Base-by-base conservation (phyloP, 2,888 invertebrate species). In the Argynnis bischoffii region DNA sequence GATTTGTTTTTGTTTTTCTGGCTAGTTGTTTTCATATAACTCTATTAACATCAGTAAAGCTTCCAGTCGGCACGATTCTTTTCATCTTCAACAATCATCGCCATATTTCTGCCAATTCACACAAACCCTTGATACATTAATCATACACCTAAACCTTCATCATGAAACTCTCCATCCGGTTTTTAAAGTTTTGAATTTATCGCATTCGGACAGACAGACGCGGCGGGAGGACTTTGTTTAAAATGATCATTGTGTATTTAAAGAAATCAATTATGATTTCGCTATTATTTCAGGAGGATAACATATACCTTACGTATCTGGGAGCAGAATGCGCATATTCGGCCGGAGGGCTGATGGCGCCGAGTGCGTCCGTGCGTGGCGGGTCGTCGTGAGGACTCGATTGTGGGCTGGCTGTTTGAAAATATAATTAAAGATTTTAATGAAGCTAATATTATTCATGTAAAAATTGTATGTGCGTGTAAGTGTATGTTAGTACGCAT, bases 301-400 rank as follows among this genome's bases (percentile, higher is more conserved):
- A 41, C 35, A 41, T 59, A 53, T 67, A 90, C 91, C 91, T 87
- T 74, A 84, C 84, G 66, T 90, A 91, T 72, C 91, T 78, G 0
- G 89, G 91, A 0, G 92, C 88, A n/a, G 90, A 90, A 76, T 90
- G 91, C 8, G 95, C 95, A 79, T 96, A 96, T 81, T 95, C 95
- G 1, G 95, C 95, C 0, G 95, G 96, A 8, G 96, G 96, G 78
- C 95, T 95, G 76, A 96, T 94, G 60, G 96, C 88, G 13, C 90
- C 87, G 73, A 93, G 89, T 72, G 74, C 76, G 4, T 68, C 72
- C 54, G 55, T 72, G 26, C 75, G 72, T 6, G 73, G 67, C 35
- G 65, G n/a, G n/a, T 72, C 73, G 71, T 93, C 94, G 16, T 8
- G 35, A 11, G 35, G 11, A 2, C 35, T 41, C 35, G 35, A 41